Percentiles rank a stretch among this genome's conserved stretches.
phyloP scores from a whole-genome alignment of 2,113 vertebrate species.

The Gymnocephalus cernua region DNA sequence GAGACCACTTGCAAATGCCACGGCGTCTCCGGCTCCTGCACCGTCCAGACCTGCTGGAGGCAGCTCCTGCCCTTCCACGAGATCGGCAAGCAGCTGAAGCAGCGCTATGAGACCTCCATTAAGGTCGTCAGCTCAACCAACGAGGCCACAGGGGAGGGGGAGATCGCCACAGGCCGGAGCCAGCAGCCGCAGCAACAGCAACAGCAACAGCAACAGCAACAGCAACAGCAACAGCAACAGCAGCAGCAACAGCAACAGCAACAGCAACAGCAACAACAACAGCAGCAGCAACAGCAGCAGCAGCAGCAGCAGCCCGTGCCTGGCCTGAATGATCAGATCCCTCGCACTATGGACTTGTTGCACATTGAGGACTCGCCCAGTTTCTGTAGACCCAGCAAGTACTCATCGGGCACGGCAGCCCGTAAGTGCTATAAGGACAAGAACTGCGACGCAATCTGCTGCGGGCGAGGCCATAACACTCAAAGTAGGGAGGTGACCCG shows the following conservation, averaged over 20 bases:
- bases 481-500: constrained; percentile 96
- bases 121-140: constrained; percentile 97
- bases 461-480: constrained; percentile 96
- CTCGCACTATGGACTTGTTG: constrained; percentile 94
- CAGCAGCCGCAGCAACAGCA: constrained; percentile 71
- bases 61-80: constrained; percentile 97
- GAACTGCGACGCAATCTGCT: constrained; percentile 99
- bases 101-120: constrained; percentile 93
- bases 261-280: constrained; percentile 65
- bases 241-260: constrained; percentile 66
- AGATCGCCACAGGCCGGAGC: constrained; percentile 88
- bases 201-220: constrained; percentile 67
- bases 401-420: constrained; percentile 91
- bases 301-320: constrained; percentile 72
- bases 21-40: constrained; percentile 96
- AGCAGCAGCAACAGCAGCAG: constrained; percentile 27
- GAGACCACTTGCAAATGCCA: constrained; percentile 99
- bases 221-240: constrained; percentile 65
- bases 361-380: constrained; percentile 98
- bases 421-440: constrained; percentile 98
- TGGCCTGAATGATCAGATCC: constrained; percentile 89
- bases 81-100: constrained; percentile 96
- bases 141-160: constrained; percentile 93
- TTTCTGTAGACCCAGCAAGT: constrained; percentile 95
- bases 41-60: constrained; percentile 96